Percentiles rank a stretch among this genome's conserved stretches.
phyloP scores from a whole-genome alignment of 1,140 invertebrate species.

The Drosophila sechellia region DNA sequence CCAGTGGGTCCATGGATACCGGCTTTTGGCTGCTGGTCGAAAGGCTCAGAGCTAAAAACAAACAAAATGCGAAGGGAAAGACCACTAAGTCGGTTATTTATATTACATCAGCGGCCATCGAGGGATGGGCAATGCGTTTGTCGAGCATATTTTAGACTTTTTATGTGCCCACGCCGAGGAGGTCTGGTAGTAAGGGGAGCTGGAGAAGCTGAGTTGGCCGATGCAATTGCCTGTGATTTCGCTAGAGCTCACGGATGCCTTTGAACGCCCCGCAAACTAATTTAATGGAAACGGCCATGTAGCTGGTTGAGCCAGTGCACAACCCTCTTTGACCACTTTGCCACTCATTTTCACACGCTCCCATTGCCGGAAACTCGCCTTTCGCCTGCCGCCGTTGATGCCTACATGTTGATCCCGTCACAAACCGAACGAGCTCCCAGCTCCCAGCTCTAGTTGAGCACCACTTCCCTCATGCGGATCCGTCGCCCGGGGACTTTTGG shows the following conservation, averaged over 20 bases:
- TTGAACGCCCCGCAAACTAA: constrained; percentile 1
- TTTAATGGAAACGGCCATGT: background rate
- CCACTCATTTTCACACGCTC: constrained; percentile 67
- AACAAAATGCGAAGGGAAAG: constrained; percentile 60
- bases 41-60: constrained; percentile 47
- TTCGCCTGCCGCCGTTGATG: constrained; percentile 16
- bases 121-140: constrained; percentile 8
- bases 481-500: constrained; percentile 38
- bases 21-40: constrained; percentile 22
- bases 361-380: constrained; percentile 7
- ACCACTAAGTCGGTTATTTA: constrained; percentile 81
- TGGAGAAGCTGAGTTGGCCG: background rate
- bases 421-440: constrained; percentile 31
- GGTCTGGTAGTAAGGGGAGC: background rate
- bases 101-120: constrained; percentile 65
- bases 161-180: constrained; percentile 6
- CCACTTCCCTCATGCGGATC: constrained; percentile 13
- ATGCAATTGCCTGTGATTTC: background rate
- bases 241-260: background rate
- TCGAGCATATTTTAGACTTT: constrained; percentile 37
- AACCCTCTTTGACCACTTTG: constrained; percentile 25
- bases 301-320: background rate
- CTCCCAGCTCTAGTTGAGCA: background rate
- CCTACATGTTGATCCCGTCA: constrained; percentile 56
- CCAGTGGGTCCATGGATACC: constrained; percentile 11